Base-by-base conservation (phyloP, 1,140 invertebrate species). In the Phocides pigmalion region DNA sequence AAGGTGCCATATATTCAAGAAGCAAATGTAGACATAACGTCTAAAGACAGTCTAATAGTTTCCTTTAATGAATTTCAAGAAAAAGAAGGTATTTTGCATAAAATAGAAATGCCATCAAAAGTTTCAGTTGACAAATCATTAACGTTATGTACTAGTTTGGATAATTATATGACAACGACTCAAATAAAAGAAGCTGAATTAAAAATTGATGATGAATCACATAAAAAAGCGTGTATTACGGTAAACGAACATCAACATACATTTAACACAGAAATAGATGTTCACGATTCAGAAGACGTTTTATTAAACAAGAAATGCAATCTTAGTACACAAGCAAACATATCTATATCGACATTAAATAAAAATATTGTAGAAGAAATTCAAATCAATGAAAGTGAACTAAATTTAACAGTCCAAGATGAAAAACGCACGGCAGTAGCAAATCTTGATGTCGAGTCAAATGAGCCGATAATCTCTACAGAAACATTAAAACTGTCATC, bases 21-120 rank as follows among this genome's bases (percentile, higher is more conserved):
- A 73, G 95, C 95, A 25, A 89, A 92, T 50, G 12, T 95, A 12
- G 91, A 92, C 64, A 72, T 96, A 32, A 93, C 93, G 12, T 89
- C 92, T 12, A 93, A 92, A 68, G 94, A 96, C 82, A 92, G 94
- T 59, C 77, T 96, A 28, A 76, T 94, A 14, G 87, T 96, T 47
- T 92, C 89, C 65, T 92, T 95, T 74, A 91, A 93, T 63, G 73
- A 93, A 3, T 70, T 93, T 28, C 94, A 95, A 74, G 93, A 93
- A 77, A 93, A 92, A 79, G 96, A 96, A 91, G 93, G 91, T 32
- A 72, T 89, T 37, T 93, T 95, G 22, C 51, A 82, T 46, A 68
- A 91, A 39, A 78, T 86, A 44, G 81, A 90, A 39, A 87, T 89
- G 74, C 91, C 93, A 0, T 87, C 93, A 54, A 79, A 82, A 53